Evolutionary conservation across 1,140 invertebrate species (phyloP), one percentile per base, ranked within the genome.

Genomic region (Aphis gossypii): DNA sequence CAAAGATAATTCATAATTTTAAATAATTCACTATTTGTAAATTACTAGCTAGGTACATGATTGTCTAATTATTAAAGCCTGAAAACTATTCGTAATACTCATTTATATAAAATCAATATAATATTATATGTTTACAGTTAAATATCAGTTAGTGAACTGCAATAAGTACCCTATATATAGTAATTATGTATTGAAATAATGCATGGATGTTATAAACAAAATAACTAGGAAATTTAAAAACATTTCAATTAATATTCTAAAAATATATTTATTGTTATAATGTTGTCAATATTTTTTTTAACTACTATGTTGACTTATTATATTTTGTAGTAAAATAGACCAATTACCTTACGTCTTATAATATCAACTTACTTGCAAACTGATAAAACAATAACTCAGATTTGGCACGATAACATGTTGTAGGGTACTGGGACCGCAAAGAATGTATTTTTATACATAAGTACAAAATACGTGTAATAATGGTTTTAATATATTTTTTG

Each of bases 361-460:
- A n/a, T 54, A 89, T 20, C 35, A 38, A 89, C 48, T 7, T 38
- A 89, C 48, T 20, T 89, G 18, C 7, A n/a, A 30, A 9, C 23
- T 87, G 5, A 20, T 54, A 89, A n/a, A 21, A 54, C 48, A n/a
- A 54, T 54, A 23, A 54, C 41, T 54, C 35, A 54, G n/a, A 48
- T 89, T 89, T 89, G 87, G 87, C 87, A 89, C 87, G 48, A n/a
- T 51, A 89, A 89, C 87, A 38, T 25, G 3, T 54, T 54, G 48
- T 54, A 51, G n/a, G 20, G 20, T 54, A 11, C 20, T 54, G 35
- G n/a, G 46, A n/a, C 54, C 46, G 35, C 35, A 35, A 89, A 54
- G 23, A 54, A 54, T 89, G 46, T 89, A 89, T 89, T 89, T 89
- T 89, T 89, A 54, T 89, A 89, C 87, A n/a, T 23, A 54, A 54